A percentile compares a stretch with the other conserved stretches of the same genome.
Evolutionary conservation across 2,113 vertebrate species (phyloP).

Genomic region (Ictalurus furcatus): DNA sequence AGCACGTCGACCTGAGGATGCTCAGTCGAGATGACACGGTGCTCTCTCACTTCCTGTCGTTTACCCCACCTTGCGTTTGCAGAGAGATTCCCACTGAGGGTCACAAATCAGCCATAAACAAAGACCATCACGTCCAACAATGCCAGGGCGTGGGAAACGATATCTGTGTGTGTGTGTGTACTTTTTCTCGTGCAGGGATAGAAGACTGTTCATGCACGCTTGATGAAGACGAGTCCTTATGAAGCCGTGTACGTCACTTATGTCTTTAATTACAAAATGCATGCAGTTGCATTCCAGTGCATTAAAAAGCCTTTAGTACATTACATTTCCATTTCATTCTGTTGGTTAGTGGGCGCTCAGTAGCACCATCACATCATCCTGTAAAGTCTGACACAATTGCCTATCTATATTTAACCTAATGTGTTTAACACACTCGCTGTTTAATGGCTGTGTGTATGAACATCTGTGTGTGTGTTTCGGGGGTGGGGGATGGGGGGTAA

Average conservation of each 20-base stretch:
- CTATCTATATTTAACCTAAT: constrained; percentile 38
- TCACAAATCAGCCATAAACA: constrained; percentile 51
- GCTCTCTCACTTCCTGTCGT: constrained; percentile 66
- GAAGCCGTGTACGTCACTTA: not conserved
- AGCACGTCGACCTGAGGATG: constrained; percentile 74
- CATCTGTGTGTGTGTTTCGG: constrained; percentile 11
- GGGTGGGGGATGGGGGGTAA: not conserved
- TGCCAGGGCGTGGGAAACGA: constrained; percentile 40
- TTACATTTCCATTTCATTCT: not conserved
- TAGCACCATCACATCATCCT: constrained; percentile 7
- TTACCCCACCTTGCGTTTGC: constrained; percentile 20
- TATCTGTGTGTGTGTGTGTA: not conserved
- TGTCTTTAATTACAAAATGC: not conserved
- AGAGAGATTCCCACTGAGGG: constrained; percentile 67
- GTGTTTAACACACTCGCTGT: constrained; percentile 23
- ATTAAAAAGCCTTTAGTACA: not conserved
- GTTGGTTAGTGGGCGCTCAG: not conserved
- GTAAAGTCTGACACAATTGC: constrained; percentile 21
- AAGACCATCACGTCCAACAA: constrained; percentile 38
- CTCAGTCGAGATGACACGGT: constrained; percentile 64
- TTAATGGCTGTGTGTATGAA: constrained; percentile 18
- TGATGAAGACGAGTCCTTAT: not conserved
- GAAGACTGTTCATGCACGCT: not conserved
- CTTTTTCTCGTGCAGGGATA: not conserved
- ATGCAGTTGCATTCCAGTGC: not conserved